phyloP scores from a whole-genome alignment of 2,113 vertebrate species.

The Gorilla gorilla region DNA sequence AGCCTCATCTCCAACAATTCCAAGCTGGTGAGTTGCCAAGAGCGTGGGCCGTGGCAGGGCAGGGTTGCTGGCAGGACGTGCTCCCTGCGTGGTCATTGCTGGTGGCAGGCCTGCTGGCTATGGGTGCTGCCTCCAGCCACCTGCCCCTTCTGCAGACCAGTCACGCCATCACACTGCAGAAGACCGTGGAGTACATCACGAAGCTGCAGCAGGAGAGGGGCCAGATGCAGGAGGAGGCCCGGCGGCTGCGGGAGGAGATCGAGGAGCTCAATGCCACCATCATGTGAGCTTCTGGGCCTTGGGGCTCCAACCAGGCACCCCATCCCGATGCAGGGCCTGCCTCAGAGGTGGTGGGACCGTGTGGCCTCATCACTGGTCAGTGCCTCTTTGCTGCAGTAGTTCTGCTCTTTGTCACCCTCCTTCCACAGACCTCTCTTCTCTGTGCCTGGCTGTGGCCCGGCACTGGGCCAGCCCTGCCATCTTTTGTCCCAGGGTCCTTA shows the following conservation, averaged over 20 bases:
- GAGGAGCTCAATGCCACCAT: conserved; percentile 94
- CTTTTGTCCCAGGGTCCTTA: not conserved
- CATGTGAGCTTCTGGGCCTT: conserved; percentile 81
- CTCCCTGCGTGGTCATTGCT: not conserved
- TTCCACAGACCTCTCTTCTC: not conserved
- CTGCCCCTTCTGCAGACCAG: conserved; percentile 87
- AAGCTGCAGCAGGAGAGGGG: conserved; percentile 96
- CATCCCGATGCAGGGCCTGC: fast-evolving
- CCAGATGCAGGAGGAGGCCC: conserved; percentile 93
- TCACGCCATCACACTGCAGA: conserved; percentile 94
- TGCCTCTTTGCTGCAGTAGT: too few species aligned
- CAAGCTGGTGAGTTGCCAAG: conserved; percentile 83
- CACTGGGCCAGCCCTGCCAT: not conserved
- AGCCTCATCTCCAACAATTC: conserved; percentile 91
- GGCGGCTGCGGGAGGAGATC: conserved; percentile 93
- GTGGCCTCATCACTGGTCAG: not conserved
- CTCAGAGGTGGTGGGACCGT: not conserved
- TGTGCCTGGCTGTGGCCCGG: not conserved
- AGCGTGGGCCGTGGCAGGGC: fast-evolving
- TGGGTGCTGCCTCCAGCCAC: not conserved
- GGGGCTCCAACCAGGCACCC: not conserved
- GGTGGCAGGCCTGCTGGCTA: not conserved
- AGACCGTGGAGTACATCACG: conserved; percentile 95
- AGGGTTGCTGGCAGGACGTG: not conserved
- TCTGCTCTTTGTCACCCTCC: not conserved